Percentiles rank a stretch among this genome's conserved stretches.
These are phyloP conservation scores for Macrosiphum euphorbiae DNA, from an alignment of 2,888 invertebrate genomes.

Conservation along the genomic window DNA sequence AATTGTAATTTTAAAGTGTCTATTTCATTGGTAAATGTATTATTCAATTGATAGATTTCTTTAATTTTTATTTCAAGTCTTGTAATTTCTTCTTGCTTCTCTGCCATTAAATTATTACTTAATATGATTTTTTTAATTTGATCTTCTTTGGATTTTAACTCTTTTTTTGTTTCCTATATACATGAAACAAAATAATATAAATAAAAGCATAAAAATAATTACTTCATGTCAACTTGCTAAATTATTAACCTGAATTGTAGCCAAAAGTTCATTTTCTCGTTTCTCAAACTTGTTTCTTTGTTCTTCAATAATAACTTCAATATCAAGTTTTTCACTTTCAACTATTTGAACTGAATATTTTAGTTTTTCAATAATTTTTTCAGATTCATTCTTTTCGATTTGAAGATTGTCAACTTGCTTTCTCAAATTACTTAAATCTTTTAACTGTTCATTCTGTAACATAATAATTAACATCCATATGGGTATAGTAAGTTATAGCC, in stretches of 20 bases:
- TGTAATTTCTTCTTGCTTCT: conserved; percentile 56
- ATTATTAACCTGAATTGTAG: conserved; percentile 54
- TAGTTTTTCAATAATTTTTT: conserved; percentile 65
- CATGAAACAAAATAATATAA: neutral
- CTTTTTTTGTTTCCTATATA: conserved; percentile 33
- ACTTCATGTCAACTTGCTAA: neutral
- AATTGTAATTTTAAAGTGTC: conserved; percentile 51
- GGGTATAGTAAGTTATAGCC: neutral
- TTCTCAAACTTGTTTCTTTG: conserved; percentile 73
- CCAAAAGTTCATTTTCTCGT: conserved; percentile 73
- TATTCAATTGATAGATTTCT: conserved; percentile 39
- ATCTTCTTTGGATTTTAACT: conserved; percentile 36
- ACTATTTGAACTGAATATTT: conserved; percentile 68
- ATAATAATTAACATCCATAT: neutral
- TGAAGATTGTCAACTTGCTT: conserved; percentile 65
- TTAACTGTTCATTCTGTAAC: conserved; percentile 64
- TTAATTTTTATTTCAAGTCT: conserved; percentile 41
- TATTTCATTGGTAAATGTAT: conserved; percentile 50
- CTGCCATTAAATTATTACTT: neutral
- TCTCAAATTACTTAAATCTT: conserved; percentile 64
- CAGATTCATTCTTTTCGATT: conserved; percentile 65
- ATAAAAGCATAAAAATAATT: neutral
- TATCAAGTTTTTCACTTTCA: conserved; percentile 70
- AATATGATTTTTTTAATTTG: conserved; percentile 19
- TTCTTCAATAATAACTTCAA: conserved; percentile 74